A percentile compares a stretch with the other conserved stretches of the same genome.
phyloP scores from a whole-genome alignment of 2,888 invertebrate genomes.

The Molorchus minor region DNA sequence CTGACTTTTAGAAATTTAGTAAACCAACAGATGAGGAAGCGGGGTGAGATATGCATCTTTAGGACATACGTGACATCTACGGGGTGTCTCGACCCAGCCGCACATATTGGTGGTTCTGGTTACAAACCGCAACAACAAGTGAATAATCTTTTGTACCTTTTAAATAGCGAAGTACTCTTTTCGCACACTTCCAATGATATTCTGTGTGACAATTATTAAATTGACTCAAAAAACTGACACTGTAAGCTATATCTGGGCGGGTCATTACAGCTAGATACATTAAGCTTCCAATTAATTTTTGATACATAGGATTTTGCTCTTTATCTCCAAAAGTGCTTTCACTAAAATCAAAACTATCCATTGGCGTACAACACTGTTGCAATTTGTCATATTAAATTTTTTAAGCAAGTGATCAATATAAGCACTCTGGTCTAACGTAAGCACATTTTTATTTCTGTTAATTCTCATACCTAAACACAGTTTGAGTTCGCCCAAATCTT shows the following conservation, averaged over 20 bases:
- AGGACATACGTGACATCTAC: no score
- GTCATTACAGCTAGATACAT: constrained; percentile 34
- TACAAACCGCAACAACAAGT: no score
- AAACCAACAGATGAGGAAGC: no score
- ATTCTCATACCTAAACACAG: constrained; percentile 37
- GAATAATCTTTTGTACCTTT: no score
- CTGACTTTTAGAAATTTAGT: no score
- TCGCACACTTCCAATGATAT: no score
- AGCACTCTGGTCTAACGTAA: constrained; percentile 32
- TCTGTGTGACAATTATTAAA: neutral
- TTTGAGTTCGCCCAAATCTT: constrained; percentile 16
- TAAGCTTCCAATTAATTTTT: constrained; percentile 37
- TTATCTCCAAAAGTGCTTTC: constrained; percentile 30
- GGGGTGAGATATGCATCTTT: no score
- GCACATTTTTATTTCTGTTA: constrained; percentile 20
- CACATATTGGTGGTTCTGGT: no score
- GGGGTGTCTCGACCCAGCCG: no score
- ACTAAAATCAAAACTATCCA: no score
- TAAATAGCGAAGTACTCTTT: no score
- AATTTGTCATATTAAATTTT: constrained; percentile 23
- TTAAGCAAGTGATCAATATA: constrained; percentile 33
- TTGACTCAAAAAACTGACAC: constrained; percentile 35
- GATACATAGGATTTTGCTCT: constrained; percentile 31
- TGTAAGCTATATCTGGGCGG: constrained; percentile 41
- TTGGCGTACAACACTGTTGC: constrained; percentile 14